A percentile compares a stretch with the other conserved stretches of the same genome.
These are phyloP conservation scores for Pristionchus mayeri DNA, from an alignment of 2,888 invertebrate genomes.

Conservation along the genomic window DNA sequence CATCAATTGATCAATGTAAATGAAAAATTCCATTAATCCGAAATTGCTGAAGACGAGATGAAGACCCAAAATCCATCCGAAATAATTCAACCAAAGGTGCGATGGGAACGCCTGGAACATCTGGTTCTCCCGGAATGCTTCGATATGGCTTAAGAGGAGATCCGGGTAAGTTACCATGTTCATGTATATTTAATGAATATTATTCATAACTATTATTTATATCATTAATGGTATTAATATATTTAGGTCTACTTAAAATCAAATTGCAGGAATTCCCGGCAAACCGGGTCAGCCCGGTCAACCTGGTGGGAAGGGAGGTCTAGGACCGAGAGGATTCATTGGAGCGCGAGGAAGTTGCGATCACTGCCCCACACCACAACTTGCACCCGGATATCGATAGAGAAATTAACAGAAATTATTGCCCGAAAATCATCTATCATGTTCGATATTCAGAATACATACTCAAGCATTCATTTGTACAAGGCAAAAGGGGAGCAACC, in stretches of 20 bases:
- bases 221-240: too few relatives aligned
- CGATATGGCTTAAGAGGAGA: neutral
- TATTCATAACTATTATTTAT: too few relatives aligned
- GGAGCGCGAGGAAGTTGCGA: conserved; percentile 75
- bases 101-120: conserved; percentile 73
- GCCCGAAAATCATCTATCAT: conserved; percentile 5
- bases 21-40: too few relatives aligned
- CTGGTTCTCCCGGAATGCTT: conserved; percentile 52
- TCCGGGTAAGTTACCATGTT: too few relatives aligned
- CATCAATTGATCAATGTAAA: too few relatives aligned
- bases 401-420: too few relatives aligned
- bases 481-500: conserved; percentile 9
- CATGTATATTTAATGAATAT: too few relatives aligned
- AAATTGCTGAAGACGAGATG: too few relatives aligned
- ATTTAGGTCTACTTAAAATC: too few relatives aligned
- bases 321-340: conserved; percentile 82
- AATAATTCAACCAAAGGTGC: too few relatives aligned
- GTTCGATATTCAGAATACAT: conserved; percentile 19
- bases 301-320: conserved; percentile 79
- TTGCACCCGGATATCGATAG: conserved; percentile 43
- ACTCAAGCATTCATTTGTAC: conserved; percentile 35
- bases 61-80: too few relatives aligned
- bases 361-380: conserved; percentile 37
- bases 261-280: conserved; percentile 52
- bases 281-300: conserved; percentile 52